A percentile compares a stretch with the other conserved stretches of the same genome.
phyloP scores from a whole-genome alignment of 2,888 invertebrate species.

The Neocrepidodera transversa region DNA sequence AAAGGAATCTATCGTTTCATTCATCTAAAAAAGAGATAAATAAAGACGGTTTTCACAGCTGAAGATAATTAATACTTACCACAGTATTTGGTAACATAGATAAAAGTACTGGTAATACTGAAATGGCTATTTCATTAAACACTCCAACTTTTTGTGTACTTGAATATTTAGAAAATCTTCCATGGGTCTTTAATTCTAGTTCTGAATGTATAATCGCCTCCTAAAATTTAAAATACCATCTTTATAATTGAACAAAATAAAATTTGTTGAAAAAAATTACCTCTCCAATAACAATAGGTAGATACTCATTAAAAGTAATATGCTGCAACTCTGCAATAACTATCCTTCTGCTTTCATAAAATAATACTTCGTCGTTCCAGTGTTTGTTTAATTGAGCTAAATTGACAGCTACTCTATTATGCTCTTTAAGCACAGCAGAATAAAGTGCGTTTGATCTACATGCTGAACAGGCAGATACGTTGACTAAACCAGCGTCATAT shows the following conservation, averaged over 20 bases:
- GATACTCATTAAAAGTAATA: slow-evolving; percentile 83
- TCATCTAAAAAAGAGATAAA: slow-evolving; percentile 60
- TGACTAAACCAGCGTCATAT: slow-evolving; percentile 75
- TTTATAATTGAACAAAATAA: too few species aligned
- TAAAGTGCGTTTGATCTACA: slow-evolving; percentile 76
- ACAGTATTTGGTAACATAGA: slow-evolving; percentile 77
- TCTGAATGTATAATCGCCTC: slow-evolving; percentile 70
- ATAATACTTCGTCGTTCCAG: slow-evolving; percentile 81
- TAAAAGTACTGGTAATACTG: slow-evolving; percentile 75
- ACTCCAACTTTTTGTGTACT: slow-evolving; percentile 81
- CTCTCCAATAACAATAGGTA: slow-evolving; percentile 79
- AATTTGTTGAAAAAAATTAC: slow-evolving; percentile 56
- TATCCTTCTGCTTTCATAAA: slow-evolving; percentile 77
- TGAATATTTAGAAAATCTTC: slow-evolving; percentile 82
- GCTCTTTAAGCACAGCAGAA: slow-evolving; percentile 75
- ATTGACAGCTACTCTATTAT: slow-evolving; percentile 78
- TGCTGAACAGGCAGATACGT: slow-evolving; percentile 70
- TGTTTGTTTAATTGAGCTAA: slow-evolving; percentile 75
- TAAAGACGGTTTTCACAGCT: too few species aligned
- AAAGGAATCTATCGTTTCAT: slow-evolving; percentile 62
- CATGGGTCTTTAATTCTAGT: slow-evolving; percentile 69
- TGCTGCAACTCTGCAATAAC: slow-evolving; percentile 83
- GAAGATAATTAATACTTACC: slow-evolving; percentile 59
- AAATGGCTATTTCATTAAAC: slow-evolving; percentile 78
- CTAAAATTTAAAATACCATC: slow-evolving; percentile 57